Conservation (phyloP, 2,113 vertebrate species). For the Hypomesus transpacificus region DNA sequence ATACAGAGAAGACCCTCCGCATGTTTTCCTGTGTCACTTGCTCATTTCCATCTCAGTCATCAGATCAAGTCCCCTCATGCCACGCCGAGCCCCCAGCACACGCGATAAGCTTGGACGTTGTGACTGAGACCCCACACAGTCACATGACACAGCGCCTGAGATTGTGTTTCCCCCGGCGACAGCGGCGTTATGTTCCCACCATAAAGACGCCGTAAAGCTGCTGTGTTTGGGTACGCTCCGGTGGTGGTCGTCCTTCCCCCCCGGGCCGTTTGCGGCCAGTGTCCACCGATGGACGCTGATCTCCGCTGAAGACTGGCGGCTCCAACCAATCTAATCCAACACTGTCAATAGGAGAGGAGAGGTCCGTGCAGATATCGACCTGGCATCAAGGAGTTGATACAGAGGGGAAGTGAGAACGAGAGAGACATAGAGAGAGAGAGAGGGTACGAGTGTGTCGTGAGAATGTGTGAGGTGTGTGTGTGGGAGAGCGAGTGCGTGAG, state of each 20-base stretch:
- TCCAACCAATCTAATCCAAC: constrained; percentile 55
- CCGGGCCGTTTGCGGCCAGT: constrained; percentile 16
- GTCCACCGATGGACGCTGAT: constrained; percentile 13
- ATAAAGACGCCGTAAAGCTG: no score
- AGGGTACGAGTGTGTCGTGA: not conserved
- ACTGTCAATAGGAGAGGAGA: constrained; percentile 45
- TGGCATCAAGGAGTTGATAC: constrained; percentile 47
- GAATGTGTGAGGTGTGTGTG: not conserved
- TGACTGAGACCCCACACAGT: no score
- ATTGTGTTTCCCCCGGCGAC: no score
- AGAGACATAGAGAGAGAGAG: constrained; percentile 18
- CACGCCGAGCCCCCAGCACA: no score
- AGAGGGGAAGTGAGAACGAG: constrained; percentile 27
- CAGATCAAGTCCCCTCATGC: no score
- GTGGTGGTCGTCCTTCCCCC: not conserved
- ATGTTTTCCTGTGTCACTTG: no score
- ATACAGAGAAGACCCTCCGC: no score
- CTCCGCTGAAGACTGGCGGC: constrained; percentile 46
- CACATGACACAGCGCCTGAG: no score
- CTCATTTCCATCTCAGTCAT: no score
- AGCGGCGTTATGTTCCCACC: not conserved
- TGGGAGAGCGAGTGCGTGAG: constrained; percentile 2
- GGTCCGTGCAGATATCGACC: constrained; percentile 54
- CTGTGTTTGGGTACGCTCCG: no score
- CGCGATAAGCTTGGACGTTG: no score